A percentile compares a stretch with the other conserved stretches of the same genome.
These are phyloP conservation scores for Cryptus armator DNA, from an alignment of 2,888 invertebrate species.

Conservation along the genomic window DNA sequence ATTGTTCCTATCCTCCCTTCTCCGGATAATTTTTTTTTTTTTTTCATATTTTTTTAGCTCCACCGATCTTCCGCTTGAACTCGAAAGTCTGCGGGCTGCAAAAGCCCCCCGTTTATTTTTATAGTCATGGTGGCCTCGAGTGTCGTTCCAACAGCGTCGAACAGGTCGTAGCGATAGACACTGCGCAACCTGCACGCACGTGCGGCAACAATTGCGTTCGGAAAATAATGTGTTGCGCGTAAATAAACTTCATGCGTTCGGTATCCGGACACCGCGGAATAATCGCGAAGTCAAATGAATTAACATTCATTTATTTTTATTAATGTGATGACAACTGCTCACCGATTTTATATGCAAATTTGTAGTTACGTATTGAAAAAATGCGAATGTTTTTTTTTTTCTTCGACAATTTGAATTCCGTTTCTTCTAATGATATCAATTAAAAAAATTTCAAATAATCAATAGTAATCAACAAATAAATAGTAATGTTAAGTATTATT, in stretches of 20 bases:
- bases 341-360: too few species aligned
- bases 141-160: conserved; percentile 65
- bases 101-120: conserved; percentile 75
- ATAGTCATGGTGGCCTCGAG: conserved; percentile 72
- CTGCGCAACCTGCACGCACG: too few species aligned
- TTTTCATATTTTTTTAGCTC: conserved; percentile 49
- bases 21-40: conserved; percentile 55
- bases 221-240: conserved; percentile 51
- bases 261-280: background rate
- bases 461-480: too few species aligned
- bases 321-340: too few species aligned
- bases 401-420: too few species aligned
- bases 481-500: too few species aligned
- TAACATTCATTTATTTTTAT: background rate
- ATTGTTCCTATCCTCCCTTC: conserved; percentile 73
- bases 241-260: background rate
- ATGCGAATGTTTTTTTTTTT: too few species aligned
- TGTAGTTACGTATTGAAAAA: too few species aligned
- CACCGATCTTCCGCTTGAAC: background rate
- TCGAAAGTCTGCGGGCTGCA: conserved; percentile 45
- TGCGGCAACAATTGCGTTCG: conserved; percentile 60
- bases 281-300: background rate
- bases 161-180: too few species aligned
- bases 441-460: too few species aligned
- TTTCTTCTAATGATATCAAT: too few species aligned